Base-by-base conservation (phyloP, 1,140 invertebrate species). In the Micrasema minimum region DNA sequence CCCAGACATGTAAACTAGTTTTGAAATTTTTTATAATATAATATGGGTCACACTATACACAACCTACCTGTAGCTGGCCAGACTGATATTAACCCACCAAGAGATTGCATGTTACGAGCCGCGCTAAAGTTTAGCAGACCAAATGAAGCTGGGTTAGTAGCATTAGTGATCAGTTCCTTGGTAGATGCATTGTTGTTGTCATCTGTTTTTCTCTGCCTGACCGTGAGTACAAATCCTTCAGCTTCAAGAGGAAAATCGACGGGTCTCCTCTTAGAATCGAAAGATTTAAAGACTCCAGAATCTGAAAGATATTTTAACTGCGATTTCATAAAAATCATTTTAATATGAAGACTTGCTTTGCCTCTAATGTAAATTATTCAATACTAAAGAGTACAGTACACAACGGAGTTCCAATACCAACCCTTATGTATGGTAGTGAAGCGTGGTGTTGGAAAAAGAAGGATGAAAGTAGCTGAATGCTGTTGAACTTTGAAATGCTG, bases 61-160 rank as follows among this genome's bases (percentile, higher is more conserved):
- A n/a, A n/a, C n/a, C n/a, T n/a, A n/a, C n/a, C n/a, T n/a, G n/a
- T n/a, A n/a, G n/a, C n/a, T n/a, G n/a, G n/a, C n/a, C n/a, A n/a
- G n/a, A n/a, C n/a, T n/a, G n/a, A n/a, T n/a, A n/a, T n/a, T n/a
- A n/a, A n/a, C n/a, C n/a, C n/a, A n/a, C n/a, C n/a, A n/a, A n/a
- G n/a, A n/a, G n/a, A n/a, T n/a, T n/a, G n/a, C n/a, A n/a, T n/a
- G n/a, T n/a, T n/a, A n/a, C n/a, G n/a, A n/a, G n/a, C n/a, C n/a
- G n/a, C 81, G 76, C 88, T 87, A 67, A 88, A 79, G 0, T 86
- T 86, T 66, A 89, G 75, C 22, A 88, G 83, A 0, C 86, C 87
- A 69, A 89, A 87, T 0, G 87, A 87, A 0, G 87, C 71, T 7
- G 87, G 76, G 76, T 82, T 85, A 0, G 84, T 83, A 4, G 79